Percentiles rank a stretch among this genome's conserved stretches.
Conservation (phyloP, 2,888 invertebrate genomes). For the Agelastica alni region DNA sequence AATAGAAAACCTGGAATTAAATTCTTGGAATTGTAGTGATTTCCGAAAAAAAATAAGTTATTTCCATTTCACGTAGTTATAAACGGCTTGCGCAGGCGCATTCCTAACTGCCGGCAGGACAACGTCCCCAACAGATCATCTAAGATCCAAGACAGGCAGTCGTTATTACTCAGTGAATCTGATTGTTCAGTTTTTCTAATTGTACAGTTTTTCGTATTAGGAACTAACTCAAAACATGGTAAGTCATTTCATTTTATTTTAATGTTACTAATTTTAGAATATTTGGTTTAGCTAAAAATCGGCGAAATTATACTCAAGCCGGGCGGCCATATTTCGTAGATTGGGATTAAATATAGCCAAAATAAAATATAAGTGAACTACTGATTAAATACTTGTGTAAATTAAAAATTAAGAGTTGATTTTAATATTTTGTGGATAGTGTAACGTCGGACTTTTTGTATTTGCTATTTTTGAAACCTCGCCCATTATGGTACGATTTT, state of each 20-base stretch:
- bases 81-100: constrained; percentile 48
- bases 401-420: too few species aligned
- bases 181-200: constrained; percentile 49
- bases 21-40: constrained; percentile 5
- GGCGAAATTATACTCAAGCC: constrained; percentile 22
- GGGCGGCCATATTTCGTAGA: constrained; percentile 35
- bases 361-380: constrained; percentile 16
- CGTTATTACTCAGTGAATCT: constrained; percentile 51
- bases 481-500: constrained; percentile 11
- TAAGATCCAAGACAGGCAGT: constrained; percentile 50
- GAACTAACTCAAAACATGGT: constrained; percentile 54
- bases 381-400: too few species aligned
- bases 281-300: constrained; percentile 20
- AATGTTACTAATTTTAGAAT: constrained; percentile 3
- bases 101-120: constrained; percentile 52
- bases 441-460: too few species aligned
- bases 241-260: constrained; percentile 38
- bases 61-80: constrained; percentile 24
- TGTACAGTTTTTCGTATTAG: constrained; percentile 40
- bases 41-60: constrained; percentile 18
- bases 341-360: constrained; percentile 20
- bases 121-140: constrained; percentile 56
- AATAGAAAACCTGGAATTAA: background rate
- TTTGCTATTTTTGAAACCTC: constrained; percentile 15
- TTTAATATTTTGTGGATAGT: too few species aligned